Evolutionary conservation across 2,113 vertebrate species (phyloP).

Genomic region (Loxodonta africana): DNA sequence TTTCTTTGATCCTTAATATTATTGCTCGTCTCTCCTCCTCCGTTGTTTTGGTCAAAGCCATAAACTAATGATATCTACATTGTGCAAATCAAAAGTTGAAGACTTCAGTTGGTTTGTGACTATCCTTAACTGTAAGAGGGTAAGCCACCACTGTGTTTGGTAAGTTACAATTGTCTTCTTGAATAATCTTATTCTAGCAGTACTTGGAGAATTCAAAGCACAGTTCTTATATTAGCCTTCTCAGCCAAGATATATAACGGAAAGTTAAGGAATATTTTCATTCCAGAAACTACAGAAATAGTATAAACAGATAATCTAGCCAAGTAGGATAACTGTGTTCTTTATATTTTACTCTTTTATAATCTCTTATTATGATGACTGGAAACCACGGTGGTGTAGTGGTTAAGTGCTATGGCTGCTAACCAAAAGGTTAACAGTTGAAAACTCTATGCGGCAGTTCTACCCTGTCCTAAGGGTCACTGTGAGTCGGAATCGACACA

Average conservation of each 20-base stretch:
- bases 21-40: neutral
- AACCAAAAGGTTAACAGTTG: no score
- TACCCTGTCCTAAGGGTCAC: no score
- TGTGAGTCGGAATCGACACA: no score
- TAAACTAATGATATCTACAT: neutral
- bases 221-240: neutral
- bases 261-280: neutral
- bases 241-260: neutral
- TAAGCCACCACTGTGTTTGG: neutral
- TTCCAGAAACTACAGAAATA: neutral
- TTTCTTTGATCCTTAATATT: neutral
- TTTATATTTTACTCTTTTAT: neutral
- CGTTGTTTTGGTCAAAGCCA: neutral
- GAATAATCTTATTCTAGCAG: neutral
- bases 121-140: neutral
- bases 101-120: neutral
- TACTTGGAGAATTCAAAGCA: neutral
- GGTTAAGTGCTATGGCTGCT: no score
- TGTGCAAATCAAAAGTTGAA: neutral
- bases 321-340: neutral
- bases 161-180: neutral
- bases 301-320: slow-evolving; percentile 9
- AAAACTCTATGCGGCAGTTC: no score
- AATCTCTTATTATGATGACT: neutral
- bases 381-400: no score